Evolutionary conservation across 37 sponge, comb jelly and placozoan genomes (phyloP).

Genomic region (Oopsacas minuta): DNA sequence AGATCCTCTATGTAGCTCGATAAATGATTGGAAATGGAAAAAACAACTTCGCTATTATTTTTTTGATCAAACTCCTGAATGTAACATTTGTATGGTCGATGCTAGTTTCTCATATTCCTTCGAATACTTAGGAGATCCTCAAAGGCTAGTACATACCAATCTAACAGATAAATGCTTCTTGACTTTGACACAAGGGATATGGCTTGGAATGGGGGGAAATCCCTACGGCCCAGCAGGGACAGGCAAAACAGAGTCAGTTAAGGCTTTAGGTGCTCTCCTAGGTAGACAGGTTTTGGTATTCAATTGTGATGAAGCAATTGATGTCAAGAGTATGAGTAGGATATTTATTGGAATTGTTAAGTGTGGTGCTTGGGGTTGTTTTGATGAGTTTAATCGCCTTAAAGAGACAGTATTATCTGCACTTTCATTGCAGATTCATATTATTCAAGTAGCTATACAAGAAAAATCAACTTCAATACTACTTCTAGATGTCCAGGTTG

Average conservation of each 20-base stretch:
- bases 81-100: conserved; percentile 71
- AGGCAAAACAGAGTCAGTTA: conserved; percentile 99
- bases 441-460: conserved; percentile 79
- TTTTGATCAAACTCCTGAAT: not conserved
- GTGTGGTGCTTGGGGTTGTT: conserved; percentile 99
- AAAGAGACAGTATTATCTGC: conserved; percentile 96
- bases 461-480: conserved; percentile 26
- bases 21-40: conserved; percentile 86
- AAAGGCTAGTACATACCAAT: conserved; percentile 96
- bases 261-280: conserved; percentile 86
- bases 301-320: conserved; percentile 99
- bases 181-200: conserved; percentile 95
- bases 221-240: conserved; percentile 99
- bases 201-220: conserved; percentile 93
- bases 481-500: conserved; percentile 63
- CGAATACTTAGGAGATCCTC: conserved; percentile 95
- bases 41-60: conserved; percentile 85
- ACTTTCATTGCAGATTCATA: conserved; percentile 94
- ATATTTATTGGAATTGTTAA: conserved; percentile 96
- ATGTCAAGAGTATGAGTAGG: conserved; percentile 93
- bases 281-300: conserved; percentile 97
- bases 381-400: conserved; percentile 96
- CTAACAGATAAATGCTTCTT: conserved; percentile 99
- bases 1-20: not conserved
- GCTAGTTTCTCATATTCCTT: conserved; percentile 86